Base-by-base conservation (phyloP, 1,140 invertebrate species). In the Drosophila miranda region DNA sequence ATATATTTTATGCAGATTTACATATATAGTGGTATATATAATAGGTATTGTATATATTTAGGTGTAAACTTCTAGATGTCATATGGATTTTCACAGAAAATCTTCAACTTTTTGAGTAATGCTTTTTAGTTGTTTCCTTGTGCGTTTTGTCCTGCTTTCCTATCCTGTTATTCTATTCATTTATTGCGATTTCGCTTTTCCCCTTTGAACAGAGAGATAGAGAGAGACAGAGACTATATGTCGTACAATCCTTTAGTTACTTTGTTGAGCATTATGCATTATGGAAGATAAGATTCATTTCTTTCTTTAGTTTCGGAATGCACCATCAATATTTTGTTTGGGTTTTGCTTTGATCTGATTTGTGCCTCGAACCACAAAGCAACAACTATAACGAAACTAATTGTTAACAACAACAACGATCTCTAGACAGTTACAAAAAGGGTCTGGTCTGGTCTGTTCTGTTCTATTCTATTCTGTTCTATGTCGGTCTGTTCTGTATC, bases 21-120 rank as follows among this genome's bases (percentile, higher is more conserved):
- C 77, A 72, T 19, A 19, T 19, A 19, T 19, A 19, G 19, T 79
- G 78, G 75, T 84, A 83, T 84, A 64, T 78, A 76, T 26, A 13
- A 67, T 79, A 75, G 43, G 50, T 77, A 38, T 38, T 38, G 56
- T 74, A 63, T 82, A 52, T 21, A 34, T 63, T 46, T 77, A 88
- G 69, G 83, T 87, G 82, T 86, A 87, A 87, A 88, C 71, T 78
- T 78, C 67, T 81, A 87, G 61, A 68, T 84, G 81, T 84, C 81
- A 84, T 84, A 78, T 81, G 78, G 86, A 89, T 89, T 89, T 89
- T 89, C 86, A 89, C 86, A 89, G 86, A 89, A 89, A 89, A 89
- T 89, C 86, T 78, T 89, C 71, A 72, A 89, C 80, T 69, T 89
- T 84, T 38, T 84, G 84, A 89, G 84, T 80, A 89, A 84, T 84